Conservation (phyloP, 1,140 invertebrate genomes). For the Papilio polyxenes region DNA sequence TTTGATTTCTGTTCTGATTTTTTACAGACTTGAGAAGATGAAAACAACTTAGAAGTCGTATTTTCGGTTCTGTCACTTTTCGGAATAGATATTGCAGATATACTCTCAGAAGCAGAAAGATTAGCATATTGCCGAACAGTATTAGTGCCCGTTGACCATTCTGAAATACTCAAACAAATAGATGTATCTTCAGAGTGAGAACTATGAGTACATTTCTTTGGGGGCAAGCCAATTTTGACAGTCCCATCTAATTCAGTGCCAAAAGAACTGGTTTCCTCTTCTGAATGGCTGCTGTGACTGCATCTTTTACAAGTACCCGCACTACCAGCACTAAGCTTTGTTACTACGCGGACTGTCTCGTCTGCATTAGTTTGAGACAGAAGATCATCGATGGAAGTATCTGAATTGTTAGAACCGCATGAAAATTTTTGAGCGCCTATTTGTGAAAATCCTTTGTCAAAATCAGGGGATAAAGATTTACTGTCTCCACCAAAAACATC, state of each 20-base stretch:
- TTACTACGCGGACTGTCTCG: slow-evolving; percentile 68
- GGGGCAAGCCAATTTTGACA: slow-evolving; percentile 87
- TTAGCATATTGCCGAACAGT: slow-evolving; percentile 88
- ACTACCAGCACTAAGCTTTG: slow-evolving; percentile 68
- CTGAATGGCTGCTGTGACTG: slow-evolving; percentile 84
- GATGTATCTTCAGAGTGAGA: slow-evolving; percentile 92
- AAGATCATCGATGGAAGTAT: slow-evolving; percentile 83
- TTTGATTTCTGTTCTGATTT: slow-evolving; percentile 73
- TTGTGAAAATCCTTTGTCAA: slow-evolving; percentile 76
- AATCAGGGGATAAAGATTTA: slow-evolving; percentile 82
- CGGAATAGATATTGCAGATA: slow-evolving; percentile 82
- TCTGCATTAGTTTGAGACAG: slow-evolving; percentile 78
- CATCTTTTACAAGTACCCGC: slow-evolving; percentile 82
- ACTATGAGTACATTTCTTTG: slow-evolving; percentile 87
- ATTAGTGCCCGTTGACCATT: slow-evolving; percentile 91
- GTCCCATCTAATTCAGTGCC: slow-evolving; percentile 89
- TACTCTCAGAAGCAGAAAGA: slow-evolving; percentile 84
- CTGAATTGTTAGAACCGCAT: slow-evolving; percentile 83
- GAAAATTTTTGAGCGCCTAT: slow-evolving; percentile 81
- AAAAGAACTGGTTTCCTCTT: slow-evolving; percentile 85
- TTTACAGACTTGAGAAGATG: slow-evolving; percentile 72
- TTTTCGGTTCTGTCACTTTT: slow-evolving; percentile 84
- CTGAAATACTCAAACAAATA: slow-evolving; percentile 89
- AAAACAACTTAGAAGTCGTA: slow-evolving; percentile 67
- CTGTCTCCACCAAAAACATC: slow-evolving; percentile 84